Base-by-base conservation (phyloP, 2,888 invertebrate species). In the Drosophila limbata region DNA sequence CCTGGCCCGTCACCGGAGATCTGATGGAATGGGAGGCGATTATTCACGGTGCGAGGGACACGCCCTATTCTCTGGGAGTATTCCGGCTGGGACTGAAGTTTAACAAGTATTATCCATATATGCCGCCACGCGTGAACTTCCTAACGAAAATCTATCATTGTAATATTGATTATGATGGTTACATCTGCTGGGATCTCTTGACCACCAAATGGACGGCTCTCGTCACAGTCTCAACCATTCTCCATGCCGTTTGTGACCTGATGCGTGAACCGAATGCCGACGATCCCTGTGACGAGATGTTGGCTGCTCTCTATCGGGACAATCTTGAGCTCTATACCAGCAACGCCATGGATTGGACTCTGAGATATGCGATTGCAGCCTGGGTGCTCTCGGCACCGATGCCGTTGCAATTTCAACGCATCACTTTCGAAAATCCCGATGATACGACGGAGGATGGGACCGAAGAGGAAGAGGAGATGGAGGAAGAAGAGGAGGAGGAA, bases 141-240 rank as follows among this genome's bases (percentile, higher is more conserved):
- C 6, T 11, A 0, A 77, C 77, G 0, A 68, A 68, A 33, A 76
- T 76, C 37, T 76, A 68, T 44, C 76, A 76, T n/a, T 77, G 68
- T 13, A 77, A 76, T 19, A 39, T 76, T 2, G 72, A 77, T 28
- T 48, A 10, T 28, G 75, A 76, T 40, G 75, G 75, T 4, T 72
- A 68, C 21, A 77, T 76, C 19, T 77, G 77, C 35, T 72, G 77
- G 73, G 72, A 76, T 25, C 45, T 77, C n/a, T n/a, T 76, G 9
- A 35, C 19, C 48, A 56, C 28, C 42, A 42, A 39, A 6, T 76
- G 75, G 75, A n/a, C 57, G 0, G 31, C 71, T 0, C 1, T 31
- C 15, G 1, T 42, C 0, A 59, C 37, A 0, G 40, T 77, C 4
- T 19, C 67, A 2, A 48, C 40, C 2, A 67, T 76, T 8, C 4